A percentile compares a stretch with the other conserved stretches of the same genome.
phyloP scores from a whole-genome alignment of 1,140 invertebrate species.

The Trichomalopsis sarcophagae region DNA sequence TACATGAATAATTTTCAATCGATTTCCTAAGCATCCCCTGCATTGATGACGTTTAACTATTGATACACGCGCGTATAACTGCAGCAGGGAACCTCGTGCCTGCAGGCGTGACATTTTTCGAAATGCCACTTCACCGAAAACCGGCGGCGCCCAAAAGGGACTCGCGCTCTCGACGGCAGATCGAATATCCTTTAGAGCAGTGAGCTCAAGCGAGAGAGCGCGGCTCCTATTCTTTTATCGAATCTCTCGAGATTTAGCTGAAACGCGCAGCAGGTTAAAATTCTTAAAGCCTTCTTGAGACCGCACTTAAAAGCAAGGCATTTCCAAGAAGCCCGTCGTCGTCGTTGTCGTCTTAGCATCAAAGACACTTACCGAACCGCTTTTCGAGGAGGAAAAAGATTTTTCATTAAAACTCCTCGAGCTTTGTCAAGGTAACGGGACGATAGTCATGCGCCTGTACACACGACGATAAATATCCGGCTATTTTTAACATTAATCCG shows the following conservation, averaged over 20 bases:
- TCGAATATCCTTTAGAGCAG: background rate
- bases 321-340: background rate
- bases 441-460: too few species aligned
- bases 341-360: background rate
- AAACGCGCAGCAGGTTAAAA: background rate
- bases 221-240: background rate
- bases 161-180: background rate
- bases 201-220: background rate
- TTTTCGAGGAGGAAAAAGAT: background rate
- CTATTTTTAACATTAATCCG: too few species aligned
- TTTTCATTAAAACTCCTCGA: background rate
- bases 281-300: slow-evolving; percentile 18
- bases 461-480: too few species aligned
- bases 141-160: background rate
- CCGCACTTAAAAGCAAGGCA: background rate
- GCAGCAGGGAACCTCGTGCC: too few species aligned
- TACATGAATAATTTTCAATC: too few species aligned
- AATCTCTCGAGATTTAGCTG: background rate
- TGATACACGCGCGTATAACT: too few species aligned
- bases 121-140: background rate
- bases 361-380: background rate
- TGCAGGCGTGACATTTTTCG: background rate
- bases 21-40: too few species aligned
- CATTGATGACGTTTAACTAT: too few species aligned
- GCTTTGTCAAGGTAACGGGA: too few species aligned